Evolutionary conservation across 2,888 invertebrate genomes (phyloP).

Genomic region (Steinernema hermaphroditum): DNA sequence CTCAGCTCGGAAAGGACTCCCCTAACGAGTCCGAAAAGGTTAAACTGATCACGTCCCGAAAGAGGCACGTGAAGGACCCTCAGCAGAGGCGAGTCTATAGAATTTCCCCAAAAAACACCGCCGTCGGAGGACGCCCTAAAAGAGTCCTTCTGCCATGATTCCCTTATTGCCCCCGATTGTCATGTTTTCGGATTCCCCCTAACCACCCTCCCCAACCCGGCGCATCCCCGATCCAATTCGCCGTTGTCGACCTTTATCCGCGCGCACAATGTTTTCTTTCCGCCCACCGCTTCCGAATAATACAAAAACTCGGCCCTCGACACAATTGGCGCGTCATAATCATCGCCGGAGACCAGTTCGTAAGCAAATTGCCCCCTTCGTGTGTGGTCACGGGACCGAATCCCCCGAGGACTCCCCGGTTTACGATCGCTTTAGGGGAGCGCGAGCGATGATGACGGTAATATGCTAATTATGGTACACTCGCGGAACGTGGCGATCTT

Average conservation of each 20-base stretch:
- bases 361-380: conserved; percentile 16
- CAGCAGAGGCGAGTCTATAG: too few species aligned
- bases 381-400: conserved; percentile 19
- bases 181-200: not conserved
- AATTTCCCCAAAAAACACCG: too few species aligned
- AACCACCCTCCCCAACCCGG: not conserved
- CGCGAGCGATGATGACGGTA: not conserved
- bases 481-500: not conserved
- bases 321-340: conserved; percentile 22
- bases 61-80: too few species aligned
- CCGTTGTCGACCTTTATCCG: conserved; percentile 12
- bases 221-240: conserved; percentile 25
- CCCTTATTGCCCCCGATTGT: conserved; percentile 19
- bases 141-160: not conserved
- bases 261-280: conserved; percentile 29
- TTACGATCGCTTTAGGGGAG: conserved; percentile 16
- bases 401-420: conserved; percentile 1
- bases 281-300: conserved; percentile 24
- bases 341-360: conserved; percentile 7
- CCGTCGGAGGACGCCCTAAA: not conserved
- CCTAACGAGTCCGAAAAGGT: too few species aligned
- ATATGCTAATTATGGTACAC: conserved; percentile 23
- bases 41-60: too few species aligned
- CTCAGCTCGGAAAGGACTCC: too few species aligned
- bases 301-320: conserved; percentile 11